Evolutionary conservation across 2,797 vertebrate species (phyloP).

Genomic region (Moxostoma hubbsi): DNA sequence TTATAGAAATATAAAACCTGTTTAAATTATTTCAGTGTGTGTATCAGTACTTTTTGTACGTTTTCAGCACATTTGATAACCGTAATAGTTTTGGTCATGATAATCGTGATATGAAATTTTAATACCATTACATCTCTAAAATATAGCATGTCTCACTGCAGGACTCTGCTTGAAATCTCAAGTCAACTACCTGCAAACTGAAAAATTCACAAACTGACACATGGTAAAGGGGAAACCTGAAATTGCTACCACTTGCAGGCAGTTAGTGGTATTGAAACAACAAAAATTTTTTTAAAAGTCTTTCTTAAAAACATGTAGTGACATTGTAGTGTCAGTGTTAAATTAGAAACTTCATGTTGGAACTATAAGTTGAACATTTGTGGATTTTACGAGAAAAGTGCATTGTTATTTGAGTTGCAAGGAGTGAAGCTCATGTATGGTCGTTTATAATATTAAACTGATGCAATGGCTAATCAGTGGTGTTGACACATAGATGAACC

Average conservation of each 20-base stretch:
- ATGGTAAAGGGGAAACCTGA: too few relatives aligned
- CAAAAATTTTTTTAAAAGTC: not conserved
- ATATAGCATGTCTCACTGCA: not conserved
- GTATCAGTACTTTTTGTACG: too few relatives aligned
- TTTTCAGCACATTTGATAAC: too few relatives aligned
- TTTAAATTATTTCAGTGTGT: too few relatives aligned
- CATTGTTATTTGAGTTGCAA: too few relatives aligned
- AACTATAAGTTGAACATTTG: too few relatives aligned
- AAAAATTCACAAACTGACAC: not conserved
- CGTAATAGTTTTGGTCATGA: too few relatives aligned
- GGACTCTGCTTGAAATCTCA: not conserved
- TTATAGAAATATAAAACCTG: too few relatives aligned
- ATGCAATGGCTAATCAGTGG: not conserved
- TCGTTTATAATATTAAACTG: not conserved
- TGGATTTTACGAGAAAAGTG: not conserved
- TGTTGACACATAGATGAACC: conserved; percentile 85
- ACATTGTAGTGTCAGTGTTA: too few relatives aligned
- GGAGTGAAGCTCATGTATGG: not conserved
- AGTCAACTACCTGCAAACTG: not conserved
- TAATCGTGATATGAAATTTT: too few relatives aligned
- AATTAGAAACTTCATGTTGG: too few relatives aligned
- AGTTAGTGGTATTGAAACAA: conserved; percentile 11
- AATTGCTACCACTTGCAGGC: not conserved
- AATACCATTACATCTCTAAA: too few relatives aligned
- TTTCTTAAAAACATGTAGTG: not conserved